These are phyloP conservation scores for Phyto melanocephala DNA, from an alignment of 2,888 invertebrate genomes.

Conservation along the genomic window DNA sequence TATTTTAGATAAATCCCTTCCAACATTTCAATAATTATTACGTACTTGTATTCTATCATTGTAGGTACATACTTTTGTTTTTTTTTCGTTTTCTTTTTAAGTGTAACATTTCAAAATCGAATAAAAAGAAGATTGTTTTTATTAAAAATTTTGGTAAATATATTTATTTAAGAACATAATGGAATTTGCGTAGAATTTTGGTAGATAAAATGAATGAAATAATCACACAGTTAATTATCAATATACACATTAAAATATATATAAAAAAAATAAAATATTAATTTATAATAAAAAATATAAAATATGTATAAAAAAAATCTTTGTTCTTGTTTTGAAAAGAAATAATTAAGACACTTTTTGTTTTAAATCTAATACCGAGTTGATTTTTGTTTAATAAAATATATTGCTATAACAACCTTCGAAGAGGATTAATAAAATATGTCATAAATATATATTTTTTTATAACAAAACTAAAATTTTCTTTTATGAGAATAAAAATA, in stretches of 20 bases:
- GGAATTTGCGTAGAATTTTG: conserved; percentile 59
- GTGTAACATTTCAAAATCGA: background rate
- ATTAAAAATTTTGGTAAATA: conserved; percentile 59
- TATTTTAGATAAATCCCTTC: too few relatives aligned
- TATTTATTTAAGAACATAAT: conserved; percentile 64
- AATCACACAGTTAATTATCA: conserved; percentile 48
- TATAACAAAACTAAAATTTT: conserved; percentile 41
- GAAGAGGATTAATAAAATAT: conserved; percentile 50
- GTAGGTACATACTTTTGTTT: too few relatives aligned
- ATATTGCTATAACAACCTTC: conserved; percentile 55
- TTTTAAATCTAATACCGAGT: conserved; percentile 48
- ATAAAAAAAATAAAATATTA: conserved; percentile 24
- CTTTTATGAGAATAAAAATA: conserved; percentile 27
- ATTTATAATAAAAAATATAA: conserved; percentile 13
- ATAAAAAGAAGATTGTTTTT: conserved; percentile 13
- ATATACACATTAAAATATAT: conserved; percentile 37
- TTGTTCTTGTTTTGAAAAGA: conserved; percentile 55
- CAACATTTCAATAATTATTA: too few relatives aligned
- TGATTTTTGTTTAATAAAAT: conserved; percentile 28
- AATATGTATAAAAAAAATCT: conserved; percentile 43
- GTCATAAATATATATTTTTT: conserved; percentile 23
- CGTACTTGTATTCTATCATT: too few relatives aligned
- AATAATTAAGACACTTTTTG: conserved; percentile 54
- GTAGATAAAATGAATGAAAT: conserved; percentile 56
- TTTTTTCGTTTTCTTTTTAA: too few relatives aligned